These are phyloP conservation scores for Plagodis pulveraria DNA, from an alignment of 2,888 invertebrate genomes.

Conservation along the genomic window DNA sequence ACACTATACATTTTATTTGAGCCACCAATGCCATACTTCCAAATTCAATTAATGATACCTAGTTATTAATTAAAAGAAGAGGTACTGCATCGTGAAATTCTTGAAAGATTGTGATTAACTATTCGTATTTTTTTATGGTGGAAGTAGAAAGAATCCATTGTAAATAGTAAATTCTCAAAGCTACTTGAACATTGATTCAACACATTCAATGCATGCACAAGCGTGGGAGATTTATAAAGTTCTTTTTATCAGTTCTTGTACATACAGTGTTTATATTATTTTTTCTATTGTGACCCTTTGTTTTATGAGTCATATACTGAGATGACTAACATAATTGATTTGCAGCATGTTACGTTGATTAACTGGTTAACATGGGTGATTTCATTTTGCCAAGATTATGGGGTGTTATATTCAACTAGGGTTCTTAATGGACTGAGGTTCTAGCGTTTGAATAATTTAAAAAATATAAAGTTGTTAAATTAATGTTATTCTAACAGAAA, in stretches of 20 bases:
- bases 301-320: conserved; percentile 69
- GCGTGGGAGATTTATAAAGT: conserved; percentile 21
- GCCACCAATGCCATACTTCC: too few relatives aligned
- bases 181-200: conserved; percentile 8
- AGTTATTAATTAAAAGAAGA: too few relatives aligned
- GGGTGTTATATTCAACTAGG: too few relatives aligned
- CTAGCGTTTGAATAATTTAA: too few relatives aligned
- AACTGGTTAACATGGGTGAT: conserved; percentile 67
- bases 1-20: too few relatives aligned
- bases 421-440: too few relatives aligned
- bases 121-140: conserved; percentile 1
- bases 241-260: conserved; percentile 23
- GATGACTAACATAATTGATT: conserved; percentile 80
- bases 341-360: conserved; percentile 73
- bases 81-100: not conserved
- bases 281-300: conserved; percentile 54
- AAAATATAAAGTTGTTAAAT: too few relatives aligned
- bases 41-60: too few relatives aligned
- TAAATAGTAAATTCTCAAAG: conserved; percentile 6
- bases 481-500: too few relatives aligned
- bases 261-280: conserved; percentile 32
- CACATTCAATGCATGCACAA: conserved; percentile 16
- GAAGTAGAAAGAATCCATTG: not conserved
- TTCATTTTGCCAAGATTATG: conserved; percentile 48
- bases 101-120: conserved; percentile 11